A percentile compares a stretch with the other conserved stretches of the same genome.
Conservation (phyloP, 2,888 invertebrate genomes). For the Archips xylosteana region DNA sequence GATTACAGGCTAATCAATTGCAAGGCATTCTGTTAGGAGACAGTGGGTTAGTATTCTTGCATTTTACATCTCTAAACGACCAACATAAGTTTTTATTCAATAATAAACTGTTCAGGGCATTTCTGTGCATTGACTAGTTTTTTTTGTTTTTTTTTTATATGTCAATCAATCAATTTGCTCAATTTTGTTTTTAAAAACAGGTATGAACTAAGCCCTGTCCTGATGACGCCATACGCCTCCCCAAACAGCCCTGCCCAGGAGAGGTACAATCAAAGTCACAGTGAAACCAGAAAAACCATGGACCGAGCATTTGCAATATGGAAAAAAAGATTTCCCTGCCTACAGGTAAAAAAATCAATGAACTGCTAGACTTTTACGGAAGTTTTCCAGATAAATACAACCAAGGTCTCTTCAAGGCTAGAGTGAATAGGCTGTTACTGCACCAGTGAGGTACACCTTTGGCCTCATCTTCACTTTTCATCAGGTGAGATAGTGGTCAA, state of each 20-base stretch:
- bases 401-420: too few relatives aligned
- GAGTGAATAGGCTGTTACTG: too few relatives aligned
- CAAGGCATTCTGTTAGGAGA: conserved; percentile 43
- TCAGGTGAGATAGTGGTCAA: too few relatives aligned
- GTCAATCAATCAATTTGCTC: neutral
- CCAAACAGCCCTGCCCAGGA: neutral
- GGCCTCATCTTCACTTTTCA: too few relatives aligned
- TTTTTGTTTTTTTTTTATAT: neutral
- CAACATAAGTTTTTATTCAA: too few relatives aligned
- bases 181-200: neutral
- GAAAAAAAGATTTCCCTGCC: neutral
- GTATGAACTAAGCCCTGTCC: neutral
- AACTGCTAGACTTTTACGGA: too few relatives aligned
- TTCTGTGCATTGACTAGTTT: too few relatives aligned
- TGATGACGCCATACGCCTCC: neutral
- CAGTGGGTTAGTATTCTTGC: conserved; percentile 41
- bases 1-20: neutral
- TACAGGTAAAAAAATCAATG: neutral
- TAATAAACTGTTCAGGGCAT: too few relatives aligned
- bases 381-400: too few relatives aligned
- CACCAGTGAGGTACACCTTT: too few relatives aligned
- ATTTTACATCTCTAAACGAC: too few relatives aligned
- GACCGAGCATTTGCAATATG: neutral
- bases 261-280: neutral
- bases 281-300: neutral